Evolutionary conservation across 2,888 invertebrate species (phyloP), one percentile per base, ranked within the genome.

Genomic region (Phlogophora meticulosa): DNA sequence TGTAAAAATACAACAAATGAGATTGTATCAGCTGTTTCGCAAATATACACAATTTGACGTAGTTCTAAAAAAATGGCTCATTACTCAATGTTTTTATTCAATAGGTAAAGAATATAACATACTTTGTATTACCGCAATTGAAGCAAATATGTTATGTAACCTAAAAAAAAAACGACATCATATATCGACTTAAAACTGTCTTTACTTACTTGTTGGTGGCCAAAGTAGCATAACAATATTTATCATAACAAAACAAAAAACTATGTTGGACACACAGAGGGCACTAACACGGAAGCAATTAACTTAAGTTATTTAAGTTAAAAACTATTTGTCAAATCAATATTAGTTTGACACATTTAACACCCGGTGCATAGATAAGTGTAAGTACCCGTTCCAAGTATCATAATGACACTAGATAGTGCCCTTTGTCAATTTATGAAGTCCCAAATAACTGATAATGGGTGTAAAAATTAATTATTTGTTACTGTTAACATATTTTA

Each of bases 341-440:
- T 74, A 74, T 74, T 61, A 68, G 61, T 67, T 13, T 52, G 55
- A 36, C 72, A 62, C 17, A 67, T 46, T 80, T 53, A 62, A 59
- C 36, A 48, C 45, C 3, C 20, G 46, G 61, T 76, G 62, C 72
- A 61, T 7, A 2, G 67, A 76, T 76, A 78, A 78, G 10, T 40
- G 78, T 76, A 78, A 78, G 10, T 40, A 40, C 2, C 22, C 32
- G 51, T 56, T 78, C 24, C 53, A 62, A 64, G 43, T 64, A 63
- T 53, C 59, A 49, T 57, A 63, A 49, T 64, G 52, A 69, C 48
- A 49, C 24, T 17, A 53, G 68, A 62, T 73, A 62, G 22, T 49
- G 36, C 7, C 17, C 17, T 66, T 64, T 66, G 48, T 62, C 61
- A 71, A 77, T 77, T 77, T 71, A 79, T 79, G n/a, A n/a, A n/a